Conservation (phyloP, 2,797 vertebrate genomes). For the Xiphophorus birchmanni region DNA sequence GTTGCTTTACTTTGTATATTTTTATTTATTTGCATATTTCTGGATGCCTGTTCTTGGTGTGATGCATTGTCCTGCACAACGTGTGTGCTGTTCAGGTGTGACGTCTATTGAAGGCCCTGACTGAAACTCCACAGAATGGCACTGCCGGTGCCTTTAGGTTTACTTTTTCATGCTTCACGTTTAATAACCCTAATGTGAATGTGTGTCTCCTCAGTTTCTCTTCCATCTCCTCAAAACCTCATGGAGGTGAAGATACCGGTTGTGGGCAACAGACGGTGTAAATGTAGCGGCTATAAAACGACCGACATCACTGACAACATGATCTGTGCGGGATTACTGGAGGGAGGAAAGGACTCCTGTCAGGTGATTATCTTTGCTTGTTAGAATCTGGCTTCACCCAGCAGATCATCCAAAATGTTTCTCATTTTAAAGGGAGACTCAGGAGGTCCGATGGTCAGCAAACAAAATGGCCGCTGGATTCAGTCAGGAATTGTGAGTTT, state of each 20-base stretch:
- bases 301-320: constrained; percentile 47
- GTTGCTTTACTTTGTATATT: no score
- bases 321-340: constrained; percentile 3
- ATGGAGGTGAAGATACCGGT: constrained; percentile 72
- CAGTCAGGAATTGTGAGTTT: constrained; percentile 63
- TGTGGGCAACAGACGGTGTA: constrained; percentile 64
- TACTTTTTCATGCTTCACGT: background rate
- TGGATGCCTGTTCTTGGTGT: no score
- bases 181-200: background rate
- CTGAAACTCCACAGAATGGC: no score
- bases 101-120: no score
- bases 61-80: no score
- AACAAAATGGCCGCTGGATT: background rate
- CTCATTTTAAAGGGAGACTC: constrained; percentile 20
- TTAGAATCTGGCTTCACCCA: background rate
- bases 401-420: background rate
- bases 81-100: no score
- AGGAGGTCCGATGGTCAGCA: constrained; percentile 16
- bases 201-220: constrained; percentile 35
- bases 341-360: constrained; percentile 31
- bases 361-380: constrained; percentile 56
- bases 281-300: constrained; percentile 32
- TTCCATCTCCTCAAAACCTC: constrained; percentile 50
- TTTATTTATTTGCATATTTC: no score
- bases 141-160: background rate